Conservation (phyloP, 2,797 vertebrate species). For the Chloroceryle inda region DNA sequence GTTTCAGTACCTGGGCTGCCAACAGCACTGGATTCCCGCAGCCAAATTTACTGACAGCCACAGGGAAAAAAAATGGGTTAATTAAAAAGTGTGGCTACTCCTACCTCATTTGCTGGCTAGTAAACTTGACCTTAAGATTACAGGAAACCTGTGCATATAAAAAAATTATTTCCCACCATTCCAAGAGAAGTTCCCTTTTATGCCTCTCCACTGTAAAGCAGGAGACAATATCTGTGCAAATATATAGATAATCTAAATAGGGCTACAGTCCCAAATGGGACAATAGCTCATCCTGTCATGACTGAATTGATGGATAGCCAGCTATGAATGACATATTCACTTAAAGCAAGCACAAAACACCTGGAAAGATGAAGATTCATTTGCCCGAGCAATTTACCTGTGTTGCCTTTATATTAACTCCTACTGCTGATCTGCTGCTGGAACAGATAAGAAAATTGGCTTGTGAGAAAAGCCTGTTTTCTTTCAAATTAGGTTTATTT, state of each 20-base stretch:
- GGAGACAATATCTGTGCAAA: background rate
- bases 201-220: background rate
- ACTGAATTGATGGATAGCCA: background rate
- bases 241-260: background rate
- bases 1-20: background rate
- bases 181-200: background rate
- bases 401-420: background rate
- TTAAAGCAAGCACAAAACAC: background rate
- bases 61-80: background rate
- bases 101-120: background rate
- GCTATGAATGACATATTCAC: background rate
- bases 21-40: background rate
- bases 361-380: background rate
- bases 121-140: background rate
- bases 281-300: background rate
- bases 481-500: background rate
- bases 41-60: conserved; percentile 1
- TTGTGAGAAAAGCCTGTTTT: background rate
- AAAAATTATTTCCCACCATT: background rate
- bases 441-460: background rate
- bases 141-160: background rate
- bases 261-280: background rate
- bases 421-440: background rate
- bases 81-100: background rate
- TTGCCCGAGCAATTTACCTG: background rate